A percentile compares a stretch with the other conserved stretches of the same genome.
These are phyloP conservation scores for Portunus trituberculatus DNA, from an alignment of 1,140 invertebrate species.

Conservation along the genomic window DNA sequence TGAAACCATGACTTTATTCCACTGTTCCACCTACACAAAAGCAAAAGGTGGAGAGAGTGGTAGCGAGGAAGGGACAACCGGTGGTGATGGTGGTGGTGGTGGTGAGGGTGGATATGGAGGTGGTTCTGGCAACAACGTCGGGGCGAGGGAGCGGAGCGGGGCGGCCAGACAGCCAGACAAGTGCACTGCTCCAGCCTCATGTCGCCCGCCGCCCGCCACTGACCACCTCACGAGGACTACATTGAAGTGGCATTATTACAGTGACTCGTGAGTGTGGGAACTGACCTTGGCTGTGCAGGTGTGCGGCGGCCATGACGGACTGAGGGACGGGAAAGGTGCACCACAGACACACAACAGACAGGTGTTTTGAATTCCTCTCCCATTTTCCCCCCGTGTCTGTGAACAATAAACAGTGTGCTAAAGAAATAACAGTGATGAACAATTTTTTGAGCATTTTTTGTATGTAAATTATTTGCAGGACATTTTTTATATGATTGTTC, in stretches of 20 bases:
- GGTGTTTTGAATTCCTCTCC: too few species aligned
- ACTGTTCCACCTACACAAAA: too few species aligned
- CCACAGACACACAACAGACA: slow-evolving; percentile 1
- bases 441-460: neutral
- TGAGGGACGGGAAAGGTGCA: neutral
- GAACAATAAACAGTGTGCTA: neutral
- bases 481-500: neutral
- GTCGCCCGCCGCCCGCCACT: neutral
- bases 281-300: neutral
- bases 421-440: neutral
- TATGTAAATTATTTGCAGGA: neutral
- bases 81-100: neutral
- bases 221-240: neutral
- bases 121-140: neutral
- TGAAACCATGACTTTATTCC: too few species aligned
- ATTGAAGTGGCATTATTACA: neutral
- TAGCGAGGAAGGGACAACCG: neutral
- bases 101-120: neutral
- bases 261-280: neutral
- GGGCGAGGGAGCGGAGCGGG: neutral
- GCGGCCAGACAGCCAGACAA: neutral
- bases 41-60: neutral
- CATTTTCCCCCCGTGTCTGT: neutral
- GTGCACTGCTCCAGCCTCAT: neutral
- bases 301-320: neutral